These are phyloP conservation scores for Pristionchus japonicus DNA, from an alignment of 2,888 invertebrate genomes.

Conservation along the genomic window DNA sequence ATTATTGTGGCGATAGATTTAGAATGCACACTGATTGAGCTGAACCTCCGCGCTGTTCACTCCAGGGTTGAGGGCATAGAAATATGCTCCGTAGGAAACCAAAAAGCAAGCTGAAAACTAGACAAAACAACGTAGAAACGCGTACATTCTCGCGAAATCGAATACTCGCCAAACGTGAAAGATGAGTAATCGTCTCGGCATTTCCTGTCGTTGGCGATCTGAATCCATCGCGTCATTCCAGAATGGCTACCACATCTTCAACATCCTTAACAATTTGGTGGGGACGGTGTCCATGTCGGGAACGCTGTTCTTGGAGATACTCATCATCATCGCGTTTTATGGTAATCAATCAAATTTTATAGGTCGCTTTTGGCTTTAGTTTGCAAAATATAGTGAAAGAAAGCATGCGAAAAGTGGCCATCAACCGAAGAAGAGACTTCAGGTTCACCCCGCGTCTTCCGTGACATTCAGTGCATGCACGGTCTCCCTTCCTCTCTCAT, in stretches of 20 bases:
- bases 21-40: too few species aligned
- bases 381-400: too few species aligned
- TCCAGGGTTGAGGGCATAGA: too few species aligned
- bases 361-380: too few species aligned
- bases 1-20: too few species aligned
- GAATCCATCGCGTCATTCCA: neutral
- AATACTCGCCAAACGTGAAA: neutral
- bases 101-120: too few species aligned
- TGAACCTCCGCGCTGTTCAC: too few species aligned
- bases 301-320: neutral
- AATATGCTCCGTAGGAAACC: too few species aligned
- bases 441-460: conserved; percentile 25
- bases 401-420: too few species aligned
- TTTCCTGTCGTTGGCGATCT: too few species aligned
- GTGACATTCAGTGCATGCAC: conserved; percentile 31
- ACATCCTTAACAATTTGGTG: neutral
- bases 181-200: neutral
- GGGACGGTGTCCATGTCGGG: neutral
- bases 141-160: too few species aligned
- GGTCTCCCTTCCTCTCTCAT: neutral
- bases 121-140: too few species aligned
- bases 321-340: neutral
- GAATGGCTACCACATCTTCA: conserved; percentile 35
- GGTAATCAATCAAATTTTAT: neutral
- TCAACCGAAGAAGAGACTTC: neutral